Percentiles rank a stretch among this genome's conserved stretches.
Conservation (phyloP, 2,797 vertebrate genomes). For the Heteromormyrus szaboi region DNA sequence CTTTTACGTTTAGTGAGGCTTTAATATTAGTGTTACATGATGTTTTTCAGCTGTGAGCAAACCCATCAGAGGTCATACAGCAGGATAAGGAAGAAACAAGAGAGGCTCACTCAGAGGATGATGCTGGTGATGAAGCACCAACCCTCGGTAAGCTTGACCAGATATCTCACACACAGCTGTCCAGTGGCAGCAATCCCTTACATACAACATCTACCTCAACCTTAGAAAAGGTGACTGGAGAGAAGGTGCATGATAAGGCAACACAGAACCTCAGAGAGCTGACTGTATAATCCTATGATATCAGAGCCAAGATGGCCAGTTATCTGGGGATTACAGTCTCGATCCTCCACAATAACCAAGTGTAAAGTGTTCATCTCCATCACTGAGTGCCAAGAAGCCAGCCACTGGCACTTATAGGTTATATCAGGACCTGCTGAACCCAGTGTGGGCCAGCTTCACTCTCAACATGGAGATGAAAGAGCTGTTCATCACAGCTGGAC, state of each 20-base stretch:
- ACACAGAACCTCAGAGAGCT: neutral
- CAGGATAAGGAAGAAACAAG: neutral
- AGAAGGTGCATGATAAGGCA: neutral
- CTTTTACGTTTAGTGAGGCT: neutral
- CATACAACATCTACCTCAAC: neutral
- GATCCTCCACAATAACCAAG: neutral
- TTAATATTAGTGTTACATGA: neutral
- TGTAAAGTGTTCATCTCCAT: neutral
- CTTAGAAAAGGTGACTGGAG: neutral
- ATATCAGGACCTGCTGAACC: constrained; percentile 67
- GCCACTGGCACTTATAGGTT: neutral
- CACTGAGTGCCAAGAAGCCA: neutral
- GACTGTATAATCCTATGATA: neutral
- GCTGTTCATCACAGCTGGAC: constrained; percentile 72
- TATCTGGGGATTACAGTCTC: neutral
- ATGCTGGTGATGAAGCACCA: neutral
- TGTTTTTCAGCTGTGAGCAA: neutral
- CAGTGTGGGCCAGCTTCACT: constrained; percentile 68
- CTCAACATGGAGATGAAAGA: constrained; percentile 73
- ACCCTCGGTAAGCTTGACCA: neutral
- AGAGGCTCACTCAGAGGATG: neutral
- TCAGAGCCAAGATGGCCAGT: neutral
- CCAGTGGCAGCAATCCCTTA: neutral
- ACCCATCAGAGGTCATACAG: neutral
- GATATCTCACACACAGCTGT: neutral